A percentile compares a stretch with the other conserved stretches of the same genome.
Conservation (phyloP, 2,797 vertebrate species). For the Tenualosa thibaudeaui region DNA sequence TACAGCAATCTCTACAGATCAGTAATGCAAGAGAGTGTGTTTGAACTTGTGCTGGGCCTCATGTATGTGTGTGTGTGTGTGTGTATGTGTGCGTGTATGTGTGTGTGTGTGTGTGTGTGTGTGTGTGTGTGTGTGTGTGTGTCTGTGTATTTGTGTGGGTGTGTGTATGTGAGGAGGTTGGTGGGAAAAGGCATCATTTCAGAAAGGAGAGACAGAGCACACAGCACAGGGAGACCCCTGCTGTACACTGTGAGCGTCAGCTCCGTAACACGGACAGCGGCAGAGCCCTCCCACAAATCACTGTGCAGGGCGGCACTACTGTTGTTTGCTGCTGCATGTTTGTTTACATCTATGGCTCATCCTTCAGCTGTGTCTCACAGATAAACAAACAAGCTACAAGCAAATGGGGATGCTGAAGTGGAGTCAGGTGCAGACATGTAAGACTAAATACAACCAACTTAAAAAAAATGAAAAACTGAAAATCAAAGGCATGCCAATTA, state of each 20-base stretch:
- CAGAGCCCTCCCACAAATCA: background rate
- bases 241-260: constrained; percentile 10
- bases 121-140: constrained; percentile 12
- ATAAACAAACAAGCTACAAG: background rate
- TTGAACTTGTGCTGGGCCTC: constrained; percentile 33
- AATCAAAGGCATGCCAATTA: background rate
- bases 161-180: background rate
- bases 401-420: background rate
- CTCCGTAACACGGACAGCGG: background rate
- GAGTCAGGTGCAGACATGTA: background rate
- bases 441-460: background rate
- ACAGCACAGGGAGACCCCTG: background rate
- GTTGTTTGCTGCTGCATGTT: background rate
- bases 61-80: constrained; percentile 39
- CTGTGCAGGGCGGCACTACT: background rate
- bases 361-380: background rate
- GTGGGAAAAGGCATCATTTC: background rate
- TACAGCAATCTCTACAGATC: background rate
- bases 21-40: constrained; percentile 29
- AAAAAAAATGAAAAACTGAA: background rate
- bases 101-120: constrained; percentile 36
- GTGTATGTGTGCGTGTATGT: constrained; percentile 24
- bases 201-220: background rate
- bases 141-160: constrained; percentile 37
- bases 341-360: background rate